Percentiles rank a stretch among this genome's conserved stretches.
These are phyloP conservation scores for Ceyx melanurus DNA, from an alignment of 2,113 vertebrate genomes.

Conservation along the genomic window DNA sequence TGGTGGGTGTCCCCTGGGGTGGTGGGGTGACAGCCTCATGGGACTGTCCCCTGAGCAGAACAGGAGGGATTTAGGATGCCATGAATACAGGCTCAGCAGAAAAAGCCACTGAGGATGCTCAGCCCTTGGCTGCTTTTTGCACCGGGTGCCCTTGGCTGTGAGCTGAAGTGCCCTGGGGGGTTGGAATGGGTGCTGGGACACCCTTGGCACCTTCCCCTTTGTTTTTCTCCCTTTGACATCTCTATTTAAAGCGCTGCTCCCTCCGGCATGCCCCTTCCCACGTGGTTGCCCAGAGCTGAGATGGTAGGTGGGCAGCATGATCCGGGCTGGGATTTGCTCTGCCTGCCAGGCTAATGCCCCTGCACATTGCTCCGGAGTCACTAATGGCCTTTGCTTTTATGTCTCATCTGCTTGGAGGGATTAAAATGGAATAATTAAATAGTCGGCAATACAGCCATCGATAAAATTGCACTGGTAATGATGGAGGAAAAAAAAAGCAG, in stretches of 20 bases:
- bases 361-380: neutral
- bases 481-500: neutral
- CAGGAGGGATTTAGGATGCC: neutral
- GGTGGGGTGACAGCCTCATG: neutral
- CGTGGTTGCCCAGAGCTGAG: rapidly evolving
- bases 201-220: neutral
- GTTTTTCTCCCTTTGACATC: neutral
- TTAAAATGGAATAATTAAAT: constrained; percentile 50
- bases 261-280: neutral
- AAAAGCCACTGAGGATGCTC: neutral
- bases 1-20: rapidly evolving
- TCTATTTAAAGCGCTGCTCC: constrained; percentile 1
- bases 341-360: neutral
- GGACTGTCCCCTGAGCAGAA: neutral
- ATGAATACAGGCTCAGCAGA: neutral
- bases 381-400: constrained; percentile 30
- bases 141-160: rapidly evolving
- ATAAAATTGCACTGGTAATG: neutral
- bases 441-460: neutral
- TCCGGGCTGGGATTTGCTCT: neutral
- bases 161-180: neutral
- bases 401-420: constrained; percentile 3
- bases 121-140: neutral
- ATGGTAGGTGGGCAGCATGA: neutral
- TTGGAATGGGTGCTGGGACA: neutral